Evolutionary conservation across 2,888 invertebrate genomes (phyloP), one percentile per base, ranked within the genome.

Genomic region (Drosophila conformis): DNA sequence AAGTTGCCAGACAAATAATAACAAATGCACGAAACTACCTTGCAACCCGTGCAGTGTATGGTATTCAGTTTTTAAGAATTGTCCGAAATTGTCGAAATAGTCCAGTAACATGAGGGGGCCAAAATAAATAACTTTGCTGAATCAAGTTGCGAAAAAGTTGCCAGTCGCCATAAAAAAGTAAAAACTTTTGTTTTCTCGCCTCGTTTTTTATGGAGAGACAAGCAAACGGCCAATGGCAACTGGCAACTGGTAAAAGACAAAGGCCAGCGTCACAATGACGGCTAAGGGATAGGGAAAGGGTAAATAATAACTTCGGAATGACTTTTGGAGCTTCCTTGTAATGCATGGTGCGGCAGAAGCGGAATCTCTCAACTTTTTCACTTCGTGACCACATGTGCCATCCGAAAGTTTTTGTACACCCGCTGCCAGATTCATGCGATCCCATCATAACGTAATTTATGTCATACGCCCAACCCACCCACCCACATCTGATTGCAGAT

Each of bases 391-490:
- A 85, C 89, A 85, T 85, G 85, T 89, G 89, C 81, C 61, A 59
- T 49, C 57, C 54, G 71, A 89, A 86, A 72, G 86, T 89, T 67
- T 58, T 60, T 59, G 54, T 21, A 7, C 58, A 58, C 76, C 63
- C 78, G 36, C 63, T 64, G 67, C 61, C 81, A 80, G 88, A 86
- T 82, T 86, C 83, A 81, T 80, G 73, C 65, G 78, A 75, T 73
- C 71, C 82, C 89, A 90, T 87, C 87, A 88, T 90, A 87, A 87
- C 83, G 89, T 90, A 88, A 87, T 87, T 90, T 87, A 87, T 87
- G 90, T 87, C 4, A 33, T 11, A 33, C 83, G 56, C 68, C 59
- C 53, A 21, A 58, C 33, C 63, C 49, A 61, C 69, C 59, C 54
- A 25, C 59, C 35, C 60, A 40, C 51, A 71, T 78, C 76, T 57